Evolutionary conservation across 2,113 vertebrate genomes (phyloP).

Genomic region (Chascanopsetta lugubris): DNA sequence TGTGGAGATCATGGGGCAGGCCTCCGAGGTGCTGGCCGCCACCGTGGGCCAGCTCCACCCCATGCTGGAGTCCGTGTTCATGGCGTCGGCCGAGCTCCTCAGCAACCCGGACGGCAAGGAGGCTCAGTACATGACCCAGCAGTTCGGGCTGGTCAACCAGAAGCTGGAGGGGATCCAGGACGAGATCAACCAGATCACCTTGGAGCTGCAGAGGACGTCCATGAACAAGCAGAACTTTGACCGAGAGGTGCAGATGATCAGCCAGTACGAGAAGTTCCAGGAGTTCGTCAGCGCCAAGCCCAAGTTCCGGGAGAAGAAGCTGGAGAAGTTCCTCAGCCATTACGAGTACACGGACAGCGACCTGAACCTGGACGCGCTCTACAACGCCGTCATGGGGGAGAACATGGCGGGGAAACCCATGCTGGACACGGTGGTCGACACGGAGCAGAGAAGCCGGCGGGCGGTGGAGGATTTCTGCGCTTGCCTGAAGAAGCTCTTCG

Average conservation of each 20-base stretch:
- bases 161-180: constrained; percentile 78
- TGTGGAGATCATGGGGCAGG: constrained; percentile 82
- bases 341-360: constrained; percentile 78
- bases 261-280: constrained; percentile 85
- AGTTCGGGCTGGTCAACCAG: constrained; percentile 78
- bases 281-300: constrained; percentile 81
- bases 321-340: constrained; percentile 80
- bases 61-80: constrained; percentile 80
- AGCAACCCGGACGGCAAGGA: constrained; percentile 80
- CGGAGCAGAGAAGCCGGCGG: constrained; percentile 74
- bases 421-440: constrained; percentile 74
- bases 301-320: constrained; percentile 80
- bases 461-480: constrained; percentile 83
- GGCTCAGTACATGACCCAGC: constrained; percentile 76
- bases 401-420: constrained; percentile 72
- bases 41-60: constrained; percentile 83
- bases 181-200: constrained; percentile 74
- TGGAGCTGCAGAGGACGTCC: constrained; percentile 71
- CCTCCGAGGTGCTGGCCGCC: constrained; percentile 80
- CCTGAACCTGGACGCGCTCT: constrained; percentile 80
- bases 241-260: constrained; percentile 79
- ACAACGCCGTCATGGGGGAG: constrained; percentile 76
- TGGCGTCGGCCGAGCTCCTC: constrained; percentile 78
- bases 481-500: constrained; percentile 82
- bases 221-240: constrained; percentile 84